Percentiles rank a stretch among this genome's conserved stretches.
These are phyloP conservation scores for Erinaceus europaeus DNA, from an alignment of 2,113 vertebrate species.

Conservation along the genomic window DNA sequence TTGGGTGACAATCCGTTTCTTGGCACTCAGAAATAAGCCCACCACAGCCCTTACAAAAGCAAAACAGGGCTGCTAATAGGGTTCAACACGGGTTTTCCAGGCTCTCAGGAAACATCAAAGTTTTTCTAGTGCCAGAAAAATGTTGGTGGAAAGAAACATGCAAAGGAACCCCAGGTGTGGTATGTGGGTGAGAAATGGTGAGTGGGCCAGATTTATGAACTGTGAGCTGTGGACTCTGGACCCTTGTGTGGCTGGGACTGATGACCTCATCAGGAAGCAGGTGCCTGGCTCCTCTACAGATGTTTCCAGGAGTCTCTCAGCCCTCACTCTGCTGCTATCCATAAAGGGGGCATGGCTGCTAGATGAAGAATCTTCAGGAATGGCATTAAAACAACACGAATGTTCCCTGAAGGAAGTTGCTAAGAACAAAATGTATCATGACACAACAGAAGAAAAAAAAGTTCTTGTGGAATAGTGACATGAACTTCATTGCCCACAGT, in stretches of 20 bases:
- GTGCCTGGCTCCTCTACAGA: background rate
- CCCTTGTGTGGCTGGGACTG: background rate
- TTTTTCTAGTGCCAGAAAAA: conserved; percentile 3
- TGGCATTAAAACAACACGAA: background rate
- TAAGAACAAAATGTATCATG: background rate
- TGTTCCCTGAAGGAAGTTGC: conserved; percentile 32
- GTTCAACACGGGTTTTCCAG: background rate
- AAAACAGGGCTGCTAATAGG: background rate
- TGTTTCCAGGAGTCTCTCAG: conserved; percentile 19
- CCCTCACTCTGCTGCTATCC: background rate
- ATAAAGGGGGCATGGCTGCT: background rate
- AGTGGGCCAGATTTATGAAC: conserved; percentile 50
- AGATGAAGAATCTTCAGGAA: background rate
- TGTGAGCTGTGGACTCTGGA: background rate
- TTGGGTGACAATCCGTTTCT: background rate
- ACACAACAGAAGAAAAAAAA: background rate
- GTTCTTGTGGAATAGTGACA: background rate
- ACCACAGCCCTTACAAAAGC: background rate
- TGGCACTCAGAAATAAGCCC: conserved; percentile 18
- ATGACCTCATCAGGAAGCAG: conserved; percentile 48
- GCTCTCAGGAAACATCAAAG: conserved; percentile 30
- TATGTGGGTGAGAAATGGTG: background rate
- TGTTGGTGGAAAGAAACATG: background rate
- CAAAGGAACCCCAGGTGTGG: background rate
- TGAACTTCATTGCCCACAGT: background rate